A percentile compares a stretch with the other conserved stretches of the same genome.
These are phyloP conservation scores for Corythoichthys haematopterus DNA, from an alignment of 2,113 vertebrate species.

Conservation along the genomic window DNA sequence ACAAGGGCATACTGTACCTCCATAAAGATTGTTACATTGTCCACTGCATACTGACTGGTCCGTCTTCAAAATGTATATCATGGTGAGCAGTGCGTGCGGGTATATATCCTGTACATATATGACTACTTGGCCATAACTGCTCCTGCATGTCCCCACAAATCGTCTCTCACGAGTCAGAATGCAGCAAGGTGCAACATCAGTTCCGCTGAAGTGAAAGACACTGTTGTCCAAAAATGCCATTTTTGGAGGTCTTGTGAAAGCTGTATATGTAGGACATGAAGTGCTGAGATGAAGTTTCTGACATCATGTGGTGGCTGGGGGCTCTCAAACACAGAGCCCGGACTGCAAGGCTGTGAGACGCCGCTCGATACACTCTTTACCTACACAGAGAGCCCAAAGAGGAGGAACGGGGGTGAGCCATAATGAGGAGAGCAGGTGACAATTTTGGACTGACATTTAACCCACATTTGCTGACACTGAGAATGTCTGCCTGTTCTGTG, in stretches of 20 bases:
- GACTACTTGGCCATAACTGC: constrained; percentile 43
- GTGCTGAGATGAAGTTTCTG: constrained; percentile 22
- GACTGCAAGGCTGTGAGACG: constrained; percentile 85
- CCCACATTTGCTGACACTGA: constrained; percentile 89
- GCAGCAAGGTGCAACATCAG: constrained; percentile 12
- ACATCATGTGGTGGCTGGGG: not conserved
- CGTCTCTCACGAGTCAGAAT: not conserved
- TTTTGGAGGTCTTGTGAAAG: not conserved
- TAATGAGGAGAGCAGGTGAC: not conserved
- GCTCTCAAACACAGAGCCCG: constrained; percentile 80
- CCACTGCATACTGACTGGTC: constrained; percentile 11
- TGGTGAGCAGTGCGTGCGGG: constrained; percentile 9
- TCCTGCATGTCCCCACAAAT: constrained; percentile 4
- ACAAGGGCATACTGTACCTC: constrained; percentile 8
- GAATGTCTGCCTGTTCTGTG: constrained; percentile 82
- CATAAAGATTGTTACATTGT: constrained; percentile 12
- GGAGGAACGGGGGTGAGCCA: not conserved
- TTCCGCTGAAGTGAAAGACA: constrained; percentile 7
- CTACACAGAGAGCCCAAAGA: constrained; percentile 53
- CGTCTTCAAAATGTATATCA: constrained; percentile 14
- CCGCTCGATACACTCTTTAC: constrained; percentile 91
- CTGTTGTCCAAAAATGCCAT: constrained; percentile 3
- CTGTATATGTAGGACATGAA: constrained; percentile 7
- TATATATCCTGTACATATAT: not conserved
- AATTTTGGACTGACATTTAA: not conserved